A percentile compares a stretch with the other conserved stretches of the same genome.
Conservation (phyloP, 2,797 vertebrate species). For the Carduelis carduelis region DNA sequence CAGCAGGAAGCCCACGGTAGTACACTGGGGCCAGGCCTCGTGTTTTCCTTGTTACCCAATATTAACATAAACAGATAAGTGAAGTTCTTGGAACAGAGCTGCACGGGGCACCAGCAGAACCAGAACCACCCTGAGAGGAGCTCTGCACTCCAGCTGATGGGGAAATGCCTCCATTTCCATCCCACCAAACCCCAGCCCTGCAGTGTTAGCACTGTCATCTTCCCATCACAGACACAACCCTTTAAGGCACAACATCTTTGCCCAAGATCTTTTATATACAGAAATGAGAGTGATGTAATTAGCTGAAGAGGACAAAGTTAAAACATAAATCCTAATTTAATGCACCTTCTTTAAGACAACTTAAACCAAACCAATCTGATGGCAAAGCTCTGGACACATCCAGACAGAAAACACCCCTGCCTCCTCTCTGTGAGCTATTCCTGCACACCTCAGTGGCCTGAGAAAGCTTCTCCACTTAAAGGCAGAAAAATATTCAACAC, state of each 20-base stretch:
- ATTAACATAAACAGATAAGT: conserved; percentile 40
- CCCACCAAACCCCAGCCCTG: rapidly evolving
- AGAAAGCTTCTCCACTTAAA: neutral
- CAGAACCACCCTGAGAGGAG: neutral
- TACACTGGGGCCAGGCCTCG: conserved; percentile 2
- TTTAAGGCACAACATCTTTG: neutral
- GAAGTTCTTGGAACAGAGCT: neutral
- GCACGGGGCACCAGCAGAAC: neutral
- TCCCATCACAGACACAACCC: neutral
- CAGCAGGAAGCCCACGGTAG: conserved; percentile 38
- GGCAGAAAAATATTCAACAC: conserved; percentile 14
- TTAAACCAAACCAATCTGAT: neutral
- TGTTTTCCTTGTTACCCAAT: neutral
- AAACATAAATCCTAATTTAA: neutral
- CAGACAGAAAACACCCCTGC: neutral
- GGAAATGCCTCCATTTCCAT: neutral
- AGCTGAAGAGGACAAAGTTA: neutral
- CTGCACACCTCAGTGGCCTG: neutral
- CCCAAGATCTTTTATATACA: neutral
- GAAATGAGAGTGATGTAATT: neutral
- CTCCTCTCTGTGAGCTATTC: neutral
- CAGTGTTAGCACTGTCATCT: rapidly evolving
- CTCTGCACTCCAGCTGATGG: too few species aligned
- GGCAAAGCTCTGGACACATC: neutral
- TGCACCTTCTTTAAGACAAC: neutral